Base-by-base conservation (phyloP, 1,140 invertebrate species). In the Pachypeltis micranthus region DNA sequence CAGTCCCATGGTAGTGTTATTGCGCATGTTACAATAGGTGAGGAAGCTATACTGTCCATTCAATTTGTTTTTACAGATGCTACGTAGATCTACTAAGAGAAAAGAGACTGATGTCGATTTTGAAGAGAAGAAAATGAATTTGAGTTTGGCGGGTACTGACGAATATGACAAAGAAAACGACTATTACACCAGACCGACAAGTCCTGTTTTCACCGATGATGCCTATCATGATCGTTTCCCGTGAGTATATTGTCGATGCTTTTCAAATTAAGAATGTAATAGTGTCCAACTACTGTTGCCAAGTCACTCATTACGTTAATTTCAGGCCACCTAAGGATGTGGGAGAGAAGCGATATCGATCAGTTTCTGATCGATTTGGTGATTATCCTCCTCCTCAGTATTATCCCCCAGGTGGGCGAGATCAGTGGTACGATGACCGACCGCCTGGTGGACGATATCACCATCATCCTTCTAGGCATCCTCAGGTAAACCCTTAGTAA, bases 101-200 rank as follows among this genome's bases (percentile, higher is more conserved):
- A 95, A 95, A 74, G 92, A 96, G 77, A 90, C 90, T 67, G 93
- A 96, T 70, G 88, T 91, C 75, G 93, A 96, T 73, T 96, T 96
- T 75, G 93, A 97, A 74, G 92, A 96, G 72, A 97, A 96, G 75
- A 91, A 95, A 70, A 85, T 95, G 79, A 95, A 95, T 73, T 72
- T 96, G 28, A 88, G 85, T 58, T 74, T 90, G 67, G n/a, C 27
- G 0, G 86, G 82, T 34, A 87, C 86, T 69, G 85, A 92, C 67
- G 93, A 95, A 69, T 78, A 91, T 39, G 92, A 96, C 70, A 88
- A 93, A 66, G 92, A 96, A 73, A 89, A 90, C 69, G 85, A 86
- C 63, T 87, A 88, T 71, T 90, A 86, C 70, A 81, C 84, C 1
- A 77, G 85, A 68, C 75, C 80, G 61, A 75, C 78, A 10, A 80